Conservation (phyloP, 2,888 invertebrate species). For the Eudemis profundana region DNA sequence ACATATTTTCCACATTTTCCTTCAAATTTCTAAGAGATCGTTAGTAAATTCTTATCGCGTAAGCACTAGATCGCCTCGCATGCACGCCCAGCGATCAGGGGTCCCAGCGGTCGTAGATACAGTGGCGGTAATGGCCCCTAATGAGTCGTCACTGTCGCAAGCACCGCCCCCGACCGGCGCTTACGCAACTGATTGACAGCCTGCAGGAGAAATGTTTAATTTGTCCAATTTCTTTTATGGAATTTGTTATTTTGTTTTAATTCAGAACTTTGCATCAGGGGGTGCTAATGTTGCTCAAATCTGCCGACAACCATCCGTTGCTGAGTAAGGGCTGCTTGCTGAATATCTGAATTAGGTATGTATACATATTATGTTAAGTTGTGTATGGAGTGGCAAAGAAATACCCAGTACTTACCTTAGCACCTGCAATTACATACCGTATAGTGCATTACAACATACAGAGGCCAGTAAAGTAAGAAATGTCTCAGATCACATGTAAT, state of each 20-base stretch:
- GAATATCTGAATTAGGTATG: no score
- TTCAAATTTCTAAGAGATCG: conserved; percentile 4
- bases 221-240: conserved; percentile 44
- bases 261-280: neutral
- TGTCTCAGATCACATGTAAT: no score
- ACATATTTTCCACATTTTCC: neutral
- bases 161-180: conserved; percentile 52
- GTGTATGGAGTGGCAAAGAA: no score
- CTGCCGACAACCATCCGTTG: neutral
- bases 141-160: conserved; percentile 75
- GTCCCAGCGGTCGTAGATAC: conserved; percentile 45
- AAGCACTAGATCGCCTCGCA: conserved; percentile 28
- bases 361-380: no score
- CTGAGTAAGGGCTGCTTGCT: neutral
- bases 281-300: neutral
- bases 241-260: neutral
- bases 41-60: conserved; percentile 16
- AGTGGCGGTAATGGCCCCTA: conserved; percentile 59
- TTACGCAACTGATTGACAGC: conserved; percentile 46
- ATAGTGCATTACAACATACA: no score
- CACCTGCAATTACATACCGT: no score
- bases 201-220: conserved; percentile 43
- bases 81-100: conserved; percentile 37
- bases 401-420: no score
- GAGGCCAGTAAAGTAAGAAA: no score